phyloP scores from a whole-genome alignment of 1,140 invertebrate genomes.

The Diorhabda elongata region DNA sequence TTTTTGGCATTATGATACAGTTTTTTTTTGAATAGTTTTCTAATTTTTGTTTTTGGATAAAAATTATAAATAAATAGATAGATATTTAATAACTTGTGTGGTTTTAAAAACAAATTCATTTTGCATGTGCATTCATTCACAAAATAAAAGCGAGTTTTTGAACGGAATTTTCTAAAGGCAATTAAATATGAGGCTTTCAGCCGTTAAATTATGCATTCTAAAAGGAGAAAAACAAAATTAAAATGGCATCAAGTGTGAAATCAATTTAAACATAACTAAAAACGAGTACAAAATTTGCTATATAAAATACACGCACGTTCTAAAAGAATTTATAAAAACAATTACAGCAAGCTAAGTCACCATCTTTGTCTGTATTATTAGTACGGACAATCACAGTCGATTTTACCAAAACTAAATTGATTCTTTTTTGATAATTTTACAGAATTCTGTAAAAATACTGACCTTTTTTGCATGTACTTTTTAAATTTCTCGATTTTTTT shows the following conservation, averaged over 20 bases:
- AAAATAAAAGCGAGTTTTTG: slow-evolving; percentile 2
- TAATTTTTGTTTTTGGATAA: too few species aligned
- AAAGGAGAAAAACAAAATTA: slow-evolving; percentile 39
- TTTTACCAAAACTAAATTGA: too few species aligned
- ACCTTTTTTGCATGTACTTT: too few species aligned
- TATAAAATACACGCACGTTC: slow-evolving; percentile 42
- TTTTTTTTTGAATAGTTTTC: too few species aligned
- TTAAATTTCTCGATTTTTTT: too few species aligned
- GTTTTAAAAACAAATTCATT: neutral
- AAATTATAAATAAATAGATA: neutral
- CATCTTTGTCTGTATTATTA: slow-evolving; percentile 13
- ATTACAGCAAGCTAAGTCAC: slow-evolving; percentile 24
- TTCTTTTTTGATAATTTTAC: too few species aligned
- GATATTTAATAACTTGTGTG: neutral
- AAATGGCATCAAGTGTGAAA: slow-evolving; percentile 41
- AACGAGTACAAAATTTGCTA: slow-evolving; percentile 35
- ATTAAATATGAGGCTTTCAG: slow-evolving; percentile 31
- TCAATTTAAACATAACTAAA: slow-evolving; percentile 42
- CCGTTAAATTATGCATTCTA: slow-evolving; percentile 41
- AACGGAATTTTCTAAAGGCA: slow-evolving; percentile 19
- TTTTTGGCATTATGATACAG: too few species aligned
- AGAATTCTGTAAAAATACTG: too few species aligned
- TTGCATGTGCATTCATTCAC: neutral
- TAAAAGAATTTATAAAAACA: slow-evolving; percentile 37
- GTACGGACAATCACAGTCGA: neutral